Percentiles rank a stretch among this genome's conserved stretches.
phyloP scores from a whole-genome alignment of 92 coral and sea anemone genomes.

The Zoanthus gigantus region DNA sequence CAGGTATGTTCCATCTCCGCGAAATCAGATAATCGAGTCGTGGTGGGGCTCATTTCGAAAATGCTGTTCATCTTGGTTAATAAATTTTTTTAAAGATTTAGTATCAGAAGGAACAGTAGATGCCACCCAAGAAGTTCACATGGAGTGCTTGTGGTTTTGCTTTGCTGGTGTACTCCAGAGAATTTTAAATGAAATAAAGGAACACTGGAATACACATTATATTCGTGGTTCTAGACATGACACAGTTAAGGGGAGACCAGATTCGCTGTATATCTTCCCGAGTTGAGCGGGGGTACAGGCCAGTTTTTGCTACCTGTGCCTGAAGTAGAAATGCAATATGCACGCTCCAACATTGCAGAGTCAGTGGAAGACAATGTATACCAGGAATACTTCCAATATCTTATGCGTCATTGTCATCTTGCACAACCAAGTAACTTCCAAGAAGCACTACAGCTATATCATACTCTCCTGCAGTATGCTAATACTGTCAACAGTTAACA shows the following conservation, averaged over 20 bases:
- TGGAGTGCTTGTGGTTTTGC: constrained; percentile 76
- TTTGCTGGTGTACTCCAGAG: constrained; percentile 60
- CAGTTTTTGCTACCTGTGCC: constrained; percentile 66
- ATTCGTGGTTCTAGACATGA: constrained; percentile 68
- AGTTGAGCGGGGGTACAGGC: constrained; percentile 61
- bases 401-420: constrained; percentile 39
- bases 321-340: constrained; percentile 62
- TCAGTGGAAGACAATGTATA: constrained; percentile 54
- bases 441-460: constrained; percentile 65
- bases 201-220: constrained; percentile 80
- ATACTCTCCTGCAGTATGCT: constrained; percentile 55
- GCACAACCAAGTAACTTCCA: constrained; percentile 58
- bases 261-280: constrained; percentile 74
- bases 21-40: constrained; percentile 64
- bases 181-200: constrained; percentile 61
- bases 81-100: constrained; percentile 54
- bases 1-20: constrained; percentile 58
- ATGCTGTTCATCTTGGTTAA: constrained; percentile 61
- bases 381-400: constrained; percentile 72
- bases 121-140: constrained; percentile 58
- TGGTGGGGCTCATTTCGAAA: constrained; percentile 58
- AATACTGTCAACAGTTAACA: constrained; percentile 45
- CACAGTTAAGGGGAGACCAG: constrained; percentile 74
- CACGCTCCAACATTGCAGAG: constrained; percentile 60
- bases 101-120: constrained; percentile 51